A percentile compares a stretch with the other conserved stretches of the same genome.
phyloP scores from a whole-genome alignment of 2,888 invertebrate species.

The Chrysina gloriosa region DNA sequence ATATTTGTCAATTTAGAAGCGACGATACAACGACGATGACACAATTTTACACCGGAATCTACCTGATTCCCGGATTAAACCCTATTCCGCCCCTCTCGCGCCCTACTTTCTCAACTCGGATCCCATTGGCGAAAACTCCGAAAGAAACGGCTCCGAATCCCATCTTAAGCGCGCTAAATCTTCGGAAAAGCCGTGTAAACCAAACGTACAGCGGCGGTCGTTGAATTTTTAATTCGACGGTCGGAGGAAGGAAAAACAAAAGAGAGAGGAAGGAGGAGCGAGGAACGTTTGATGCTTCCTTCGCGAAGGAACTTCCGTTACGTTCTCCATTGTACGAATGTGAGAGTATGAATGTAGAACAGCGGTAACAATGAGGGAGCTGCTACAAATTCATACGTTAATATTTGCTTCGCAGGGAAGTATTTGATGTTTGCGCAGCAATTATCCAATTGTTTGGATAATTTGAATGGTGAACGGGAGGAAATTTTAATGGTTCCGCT shows the following conservation, averaged over 20 bases:
- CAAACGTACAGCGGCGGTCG: constrained; percentile 8
- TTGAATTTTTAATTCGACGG: constrained; percentile 35
- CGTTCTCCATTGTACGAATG: background rate
- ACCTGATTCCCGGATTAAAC: constrained; percentile 27
- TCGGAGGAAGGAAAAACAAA: constrained; percentile 18
- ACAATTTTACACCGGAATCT: constrained; percentile 15
- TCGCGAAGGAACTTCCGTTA: too few species aligned
- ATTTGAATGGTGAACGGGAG: constrained; percentile 12
- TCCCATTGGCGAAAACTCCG: background rate
- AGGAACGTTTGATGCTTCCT: background rate
- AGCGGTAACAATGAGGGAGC: constrained; percentile 16
- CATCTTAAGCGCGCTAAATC: constrained; percentile 29
- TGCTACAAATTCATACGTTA: constrained; percentile 23
- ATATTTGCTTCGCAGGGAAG: constrained; percentile 22
- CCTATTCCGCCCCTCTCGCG: background rate
- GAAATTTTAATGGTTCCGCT: constrained; percentile 27
- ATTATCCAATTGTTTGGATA: constrained; percentile 29
- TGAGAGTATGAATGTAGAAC: background rate
- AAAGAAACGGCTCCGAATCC: constrained; percentile 9
- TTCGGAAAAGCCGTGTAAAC: constrained; percentile 22
- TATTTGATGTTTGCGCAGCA: constrained; percentile 24
- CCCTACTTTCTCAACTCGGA: constrained; percentile 1
- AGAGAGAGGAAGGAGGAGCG: background rate
- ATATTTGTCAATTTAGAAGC: constrained; percentile 29
- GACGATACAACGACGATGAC: constrained; percentile 24